Evolutionary conservation across 2,113 vertebrate species (phyloP), one percentile per base, ranked within the genome.

Genomic region (Patagioenas fasciata): DNA sequence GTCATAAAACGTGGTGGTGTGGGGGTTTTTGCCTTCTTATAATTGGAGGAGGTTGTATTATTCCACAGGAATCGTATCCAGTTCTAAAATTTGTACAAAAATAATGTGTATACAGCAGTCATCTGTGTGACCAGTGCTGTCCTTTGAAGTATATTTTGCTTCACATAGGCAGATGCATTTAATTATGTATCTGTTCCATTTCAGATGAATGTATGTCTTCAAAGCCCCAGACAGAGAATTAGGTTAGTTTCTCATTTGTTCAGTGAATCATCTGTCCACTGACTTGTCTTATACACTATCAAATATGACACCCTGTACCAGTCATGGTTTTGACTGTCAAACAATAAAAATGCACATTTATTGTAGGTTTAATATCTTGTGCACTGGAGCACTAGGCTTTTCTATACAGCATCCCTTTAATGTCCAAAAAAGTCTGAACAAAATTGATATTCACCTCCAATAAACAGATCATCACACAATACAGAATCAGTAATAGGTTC

Each of bases 91-190:
- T 89, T n/a, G 36, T 83, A 83, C 82, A 56, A 61, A 67, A 91
- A n/a, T 32, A 82, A 24, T 69, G 15, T 25, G 25, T 67, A 11
- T 64, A 16, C 57, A 92, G 64, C 54, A 85, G 78, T 73, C 40
- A 31, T 36, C 66, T 94, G 47, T 40, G 69, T 89, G 71, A 70
- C 70, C 57, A 48, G 20, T 88, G 82, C n/a, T 72, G 16, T 72
- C 70, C 71, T 96, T 91, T 91, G 72, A 88, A 90, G 85, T 94
- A 2, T 31, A 17, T 89, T 95, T 95, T 95, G 26, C 70, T 85
- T 88, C 74, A 77, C 74, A 79, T 69, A 72, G 86, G 47, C 84
- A 94, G 78, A 85, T 93, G 58, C 19, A 21, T 88, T 94, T 87
- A 79, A 94, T 89, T 91, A n/a, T 36, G 28, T 66, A 47, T 89